phyloP scores from a whole-genome alignment of 2,797 vertebrate species.

The Florisuga fusca region DNA sequence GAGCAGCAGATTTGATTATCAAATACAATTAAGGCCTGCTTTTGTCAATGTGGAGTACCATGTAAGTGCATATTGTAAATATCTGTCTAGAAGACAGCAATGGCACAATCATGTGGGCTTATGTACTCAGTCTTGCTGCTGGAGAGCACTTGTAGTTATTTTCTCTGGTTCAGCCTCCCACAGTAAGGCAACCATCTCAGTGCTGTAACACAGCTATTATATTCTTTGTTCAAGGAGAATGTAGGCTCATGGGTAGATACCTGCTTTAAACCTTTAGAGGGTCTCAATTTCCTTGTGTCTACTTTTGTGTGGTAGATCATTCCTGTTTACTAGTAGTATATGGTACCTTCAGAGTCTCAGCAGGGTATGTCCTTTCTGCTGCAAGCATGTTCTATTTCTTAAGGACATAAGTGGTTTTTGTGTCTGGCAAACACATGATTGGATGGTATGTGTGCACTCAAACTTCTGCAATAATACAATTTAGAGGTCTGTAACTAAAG shows the following conservation, averaged over 20 bases:
- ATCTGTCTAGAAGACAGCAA: conserved; percentile 18
- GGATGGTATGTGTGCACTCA: accelerated
- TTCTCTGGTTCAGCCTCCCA: neutral
- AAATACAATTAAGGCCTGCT: conserved; percentile 23
- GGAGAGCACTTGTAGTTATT: neutral
- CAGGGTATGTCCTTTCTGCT: neutral
- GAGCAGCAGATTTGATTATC: conserved; percentile 35
- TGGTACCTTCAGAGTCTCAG: neutral
- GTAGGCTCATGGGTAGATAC: neutral
- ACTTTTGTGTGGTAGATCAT: neutral
- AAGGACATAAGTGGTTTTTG: neutral
- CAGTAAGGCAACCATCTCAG: neutral
- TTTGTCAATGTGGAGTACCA: neutral
- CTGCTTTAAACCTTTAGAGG: neutral
- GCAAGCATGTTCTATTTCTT: neutral
- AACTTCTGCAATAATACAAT: neutral
- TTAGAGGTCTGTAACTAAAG: neutral
- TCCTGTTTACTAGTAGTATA: neutral
- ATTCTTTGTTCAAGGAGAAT: neutral
- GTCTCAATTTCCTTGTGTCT: neutral
- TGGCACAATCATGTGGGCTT: neutral
- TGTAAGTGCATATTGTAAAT: conserved; percentile 23
- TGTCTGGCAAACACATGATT: neutral
- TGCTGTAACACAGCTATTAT: neutral
- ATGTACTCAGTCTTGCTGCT: neutral